Evolutionary conservation across 2,113 vertebrate genomes (phyloP).

Genomic region (Chinchilla lanigera): DNA sequence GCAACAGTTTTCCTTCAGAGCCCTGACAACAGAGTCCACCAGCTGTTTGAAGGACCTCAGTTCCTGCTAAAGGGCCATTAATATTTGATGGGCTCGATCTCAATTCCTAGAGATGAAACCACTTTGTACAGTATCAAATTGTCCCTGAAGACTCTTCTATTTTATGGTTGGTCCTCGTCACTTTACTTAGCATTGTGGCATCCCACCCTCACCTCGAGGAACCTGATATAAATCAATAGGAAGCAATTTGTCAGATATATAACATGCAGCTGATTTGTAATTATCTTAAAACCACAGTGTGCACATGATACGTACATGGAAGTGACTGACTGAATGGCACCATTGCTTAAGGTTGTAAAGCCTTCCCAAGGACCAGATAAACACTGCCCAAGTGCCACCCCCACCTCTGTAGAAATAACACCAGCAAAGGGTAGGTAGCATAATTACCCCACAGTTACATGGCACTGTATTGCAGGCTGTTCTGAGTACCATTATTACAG

Average conservation of each 20-base stretch:
- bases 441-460: not conserved
- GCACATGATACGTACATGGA: not conserved
- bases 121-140: slow-evolving; percentile 60
- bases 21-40: not conserved
- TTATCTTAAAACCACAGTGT: slow-evolving; percentile 34
- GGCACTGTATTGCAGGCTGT: not conserved
- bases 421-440: not conserved
- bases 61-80: slow-evolving; percentile 51
- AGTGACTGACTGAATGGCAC: not conserved
- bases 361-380: not conserved
- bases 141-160: slow-evolving; percentile 73
- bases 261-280: slow-evolving; percentile 18
- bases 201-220: slow-evolving; percentile 9
- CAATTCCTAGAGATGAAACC: slow-evolving; percentile 64
- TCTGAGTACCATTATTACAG: not conserved
- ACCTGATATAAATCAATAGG: slow-evolving; percentile 66
- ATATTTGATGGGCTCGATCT: slow-evolving; percentile 67
- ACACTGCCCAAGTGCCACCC: not conserved
- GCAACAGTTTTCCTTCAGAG: not conserved
- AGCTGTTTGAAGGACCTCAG: slow-evolving; percentile 34
- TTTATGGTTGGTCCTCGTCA: slow-evolving; percentile 30
- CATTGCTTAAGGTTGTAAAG: not conserved
- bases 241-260: slow-evolving; percentile 67
- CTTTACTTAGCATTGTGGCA: slow-evolving; percentile 55
- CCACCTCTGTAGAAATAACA: not conserved